Base-by-base conservation (phyloP, 2,888 invertebrate genomes). In the Mallateleia sp. region DNA sequence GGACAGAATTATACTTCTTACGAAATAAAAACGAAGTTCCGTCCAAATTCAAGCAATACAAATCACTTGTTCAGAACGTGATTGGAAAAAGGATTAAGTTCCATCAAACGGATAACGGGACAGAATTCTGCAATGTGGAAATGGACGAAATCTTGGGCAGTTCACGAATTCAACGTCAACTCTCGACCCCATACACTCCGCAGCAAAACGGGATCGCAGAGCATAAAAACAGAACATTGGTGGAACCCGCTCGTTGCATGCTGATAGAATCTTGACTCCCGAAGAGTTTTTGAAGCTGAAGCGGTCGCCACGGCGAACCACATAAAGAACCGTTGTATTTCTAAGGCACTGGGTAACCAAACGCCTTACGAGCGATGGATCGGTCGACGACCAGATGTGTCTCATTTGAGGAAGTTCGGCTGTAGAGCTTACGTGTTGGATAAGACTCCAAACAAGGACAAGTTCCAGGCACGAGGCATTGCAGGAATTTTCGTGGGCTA, bases 221-320 rank as follows among this genome's bases (percentile, higher is more conserved):
- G 67, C 45, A 91, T 8, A 81, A 84, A 52, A 92, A 92, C 22
- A 72, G 90, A 4, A 93, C 91, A 3, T 25, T 93, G 1, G 87
- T 91, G 14, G 90, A 91, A 32, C 74, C 83, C 58, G 90, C 91
- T 0, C 80, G 92, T 11, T 82, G 88, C 6, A 89, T 92, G 86
- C 15, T 93, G 20, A 42, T 82, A 0, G 83, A 90, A 20, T 78
- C 87, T 11, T 77, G 60, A 4, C 64, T 92, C 7, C 84, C 85
- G n/a, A 58, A 87, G 6, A 56, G 42, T 8, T 89, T 92, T 38
- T 94, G 93, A 92, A n/a, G 91, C 87, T 0, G 93, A 93, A 71
- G 93, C 92, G 0, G 72, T 91, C 3, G 72, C 77, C 8, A 90
- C 89, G 6, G 87, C 91, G 6, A 87, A 89, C n/a, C 91, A 92